Conservation (phyloP, 1,140 invertebrate species). For the Hypsibius dujardini region DNA sequence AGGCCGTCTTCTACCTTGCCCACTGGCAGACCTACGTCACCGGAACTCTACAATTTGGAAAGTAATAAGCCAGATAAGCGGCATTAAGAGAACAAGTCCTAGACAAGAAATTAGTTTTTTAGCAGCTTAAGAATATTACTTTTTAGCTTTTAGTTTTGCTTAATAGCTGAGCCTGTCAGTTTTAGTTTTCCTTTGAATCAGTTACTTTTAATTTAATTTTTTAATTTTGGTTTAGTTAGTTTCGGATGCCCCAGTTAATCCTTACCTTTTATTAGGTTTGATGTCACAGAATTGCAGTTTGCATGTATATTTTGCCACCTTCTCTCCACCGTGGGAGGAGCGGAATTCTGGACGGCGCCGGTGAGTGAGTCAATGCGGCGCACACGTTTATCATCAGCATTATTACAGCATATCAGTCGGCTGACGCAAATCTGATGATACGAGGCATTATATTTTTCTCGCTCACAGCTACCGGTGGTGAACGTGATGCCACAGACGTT, state of each 20-base stretch:
- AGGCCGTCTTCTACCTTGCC: constrained; percentile 87
- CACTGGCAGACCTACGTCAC: constrained; percentile 99
- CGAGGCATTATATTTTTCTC: too few species aligned
- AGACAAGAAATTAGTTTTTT: neutral
- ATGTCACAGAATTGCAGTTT: constrained; percentile 95
- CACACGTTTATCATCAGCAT: constrained; percentile 13
- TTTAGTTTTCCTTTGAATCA: neutral
- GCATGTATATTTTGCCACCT: constrained; percentile 74
- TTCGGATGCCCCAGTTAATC: constrained; percentile 18
- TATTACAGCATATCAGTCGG: neutral
- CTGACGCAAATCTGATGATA: too few species aligned
- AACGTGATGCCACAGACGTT: constrained; percentile 26
- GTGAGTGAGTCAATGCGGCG: constrained; percentile 37
- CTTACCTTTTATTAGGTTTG: constrained; percentile 41
- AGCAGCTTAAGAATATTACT: too few species aligned
- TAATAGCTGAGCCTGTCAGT: neutral
- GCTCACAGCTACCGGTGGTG: constrained; percentile 30
- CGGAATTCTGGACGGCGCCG: constrained; percentile 60
- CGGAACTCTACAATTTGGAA: constrained; percentile 74
- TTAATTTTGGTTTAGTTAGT: constrained; percentile 9
- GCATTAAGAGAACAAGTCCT: constrained; percentile 5
- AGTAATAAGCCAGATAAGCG: constrained; percentile 31
- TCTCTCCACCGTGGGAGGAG: constrained; percentile 65
- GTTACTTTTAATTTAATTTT: neutral
- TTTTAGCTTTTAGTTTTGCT: neutral